These are phyloP conservation scores for Lacanobia oleracea DNA, from an alignment of 2,888 invertebrate genomes.

Conservation along the genomic window DNA sequence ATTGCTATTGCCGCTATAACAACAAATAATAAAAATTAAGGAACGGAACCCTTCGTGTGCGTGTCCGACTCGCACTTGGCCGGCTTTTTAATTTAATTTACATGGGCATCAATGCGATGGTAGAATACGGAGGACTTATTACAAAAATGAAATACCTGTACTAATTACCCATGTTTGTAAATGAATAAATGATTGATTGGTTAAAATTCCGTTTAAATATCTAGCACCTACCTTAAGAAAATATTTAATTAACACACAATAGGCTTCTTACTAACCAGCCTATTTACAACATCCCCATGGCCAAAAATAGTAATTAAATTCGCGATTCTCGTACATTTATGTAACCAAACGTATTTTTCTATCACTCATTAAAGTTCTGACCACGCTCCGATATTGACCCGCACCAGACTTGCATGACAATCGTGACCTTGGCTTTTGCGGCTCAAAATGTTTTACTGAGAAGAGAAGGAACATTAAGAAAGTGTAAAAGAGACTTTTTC, in stretches of 20 bases:
- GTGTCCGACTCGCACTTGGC: no score
- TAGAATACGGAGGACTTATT: no score
- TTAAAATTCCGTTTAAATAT: neutral
- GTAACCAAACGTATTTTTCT: slow-evolving; percentile 57
- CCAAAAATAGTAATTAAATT: slow-evolving; percentile 45
- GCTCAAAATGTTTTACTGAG: slow-evolving; percentile 19
- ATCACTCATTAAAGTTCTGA: slow-evolving; percentile 45
- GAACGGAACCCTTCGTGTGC: no score
- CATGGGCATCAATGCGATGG: no score
- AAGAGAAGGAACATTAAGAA: slow-evolving; percentile 20
- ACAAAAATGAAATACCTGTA: no score
- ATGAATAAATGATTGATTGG: no score
- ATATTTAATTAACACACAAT: slow-evolving; percentile 38
- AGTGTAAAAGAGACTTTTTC: neutral
- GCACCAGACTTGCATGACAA: slow-evolving; percentile 75
- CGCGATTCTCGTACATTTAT: slow-evolving; percentile 63
- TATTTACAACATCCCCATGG: slow-evolving; percentile 6
- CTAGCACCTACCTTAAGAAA: neutral
- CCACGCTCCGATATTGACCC: slow-evolving; percentile 73
- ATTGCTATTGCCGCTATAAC: no score
- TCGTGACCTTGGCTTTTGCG: slow-evolving; percentile 60
- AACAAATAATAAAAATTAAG: no score
- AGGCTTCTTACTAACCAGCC: neutral
- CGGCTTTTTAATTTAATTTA: no score
- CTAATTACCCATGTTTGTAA: no score